Evolutionary conservation across 2,888 invertebrate species (phyloP), one percentile per base, ranked within the genome.

Genomic region (Odontocolon sp.): DNA sequence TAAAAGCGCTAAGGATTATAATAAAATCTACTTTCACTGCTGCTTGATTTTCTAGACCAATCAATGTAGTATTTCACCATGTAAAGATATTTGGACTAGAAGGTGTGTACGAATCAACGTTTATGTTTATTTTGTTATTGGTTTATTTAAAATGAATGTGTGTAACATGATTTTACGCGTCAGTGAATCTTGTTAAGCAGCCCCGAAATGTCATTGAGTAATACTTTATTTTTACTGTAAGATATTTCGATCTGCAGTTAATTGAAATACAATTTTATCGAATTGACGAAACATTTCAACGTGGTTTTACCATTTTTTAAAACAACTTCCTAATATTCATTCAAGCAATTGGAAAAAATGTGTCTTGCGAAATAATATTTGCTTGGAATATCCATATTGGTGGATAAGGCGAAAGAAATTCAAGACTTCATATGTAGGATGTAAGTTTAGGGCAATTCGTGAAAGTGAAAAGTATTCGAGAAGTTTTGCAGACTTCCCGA

Each of bases 391-490:
- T n/a, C n/a, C n/a, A n/a, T n/a, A n/a, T n/a, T n/a, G 23, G 11
- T 9, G 9, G 26, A 26, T 16, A 45, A 9, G n/a, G 16, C 16
- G 23, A 5, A 38, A 21, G 26, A 6, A 23, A 16, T 2, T 47
- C 6, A 1, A 18, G 5, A 8, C 47, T 47, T 47, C 14, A 47
- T 45, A n/a, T 2, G 16, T 47, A 47, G 21, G 3, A n/a, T 52
- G 11, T 11, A 2, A 14, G 66, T 64, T 64, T 66, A 26, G 14
- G 23, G 59, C 26, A 36, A 54, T 2, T 16, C 50, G 71, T 67
- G 71, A 76, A 76, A 76, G 76, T 11, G 38, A 67, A 57, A 59
- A 66, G 18, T 52, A 26, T 47, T n/a, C 33, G 16, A n/a, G n/a
- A 14, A 26, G 11, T 54, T 38, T 26, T 59, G 5, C 33, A 26